Base-by-base conservation (phyloP, 2,797 vertebrate genomes). In the Limnodromus scolopaceus region DNA sequence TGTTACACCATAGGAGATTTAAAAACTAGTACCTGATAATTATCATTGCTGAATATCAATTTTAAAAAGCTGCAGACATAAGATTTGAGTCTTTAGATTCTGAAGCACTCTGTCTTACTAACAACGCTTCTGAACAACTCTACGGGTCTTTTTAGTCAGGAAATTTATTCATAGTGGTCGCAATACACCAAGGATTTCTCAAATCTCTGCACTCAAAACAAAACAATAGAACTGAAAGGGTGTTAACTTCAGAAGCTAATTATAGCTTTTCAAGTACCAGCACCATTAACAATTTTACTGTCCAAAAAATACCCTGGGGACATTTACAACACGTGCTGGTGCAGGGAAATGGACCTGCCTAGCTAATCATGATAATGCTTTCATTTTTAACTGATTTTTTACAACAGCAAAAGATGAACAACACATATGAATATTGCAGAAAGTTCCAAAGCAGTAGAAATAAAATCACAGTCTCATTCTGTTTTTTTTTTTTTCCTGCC, bases 211-310 rank as follows among this genome's bases (percentile, higher is more conserved):
- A 74, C 46, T 87, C 25, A 39, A 71, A 81, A 54, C 51, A 79
- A 87, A 94, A 87, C 66, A 91, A 87, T 49, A 84, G 74, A 66
- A 92, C 36, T 55, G 80, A 95, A 92, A 48, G 51, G 13, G 19
- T 64, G 63, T 82, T 92, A 82, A 77, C 53, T 90, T 84, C 28
- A 58, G 68, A 34, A 57, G 32, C 4, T 45, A 84, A 77, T 75
- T 84, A 65, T 53, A 94, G 25, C 23, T 79, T 72, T 79, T 71
- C 14, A 90, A 93, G 30, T 80, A 55, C 8, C 41, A 78, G 36
- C 34, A 87, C 64, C 72, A 58, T 61, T 87, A 94, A 23, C 36
- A 54, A 75, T 53, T 96, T 84, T 61, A 55, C 34, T 78, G 20
- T 66, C 41, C n/a, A 69, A 88, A 81, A 77, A 70, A 70, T n/a